A percentile compares a stretch with the other conserved stretches of the same genome.
phyloP scores from a whole-genome alignment of 1,140 invertebrate genomes.

The Zelostemma sp. region DNA sequence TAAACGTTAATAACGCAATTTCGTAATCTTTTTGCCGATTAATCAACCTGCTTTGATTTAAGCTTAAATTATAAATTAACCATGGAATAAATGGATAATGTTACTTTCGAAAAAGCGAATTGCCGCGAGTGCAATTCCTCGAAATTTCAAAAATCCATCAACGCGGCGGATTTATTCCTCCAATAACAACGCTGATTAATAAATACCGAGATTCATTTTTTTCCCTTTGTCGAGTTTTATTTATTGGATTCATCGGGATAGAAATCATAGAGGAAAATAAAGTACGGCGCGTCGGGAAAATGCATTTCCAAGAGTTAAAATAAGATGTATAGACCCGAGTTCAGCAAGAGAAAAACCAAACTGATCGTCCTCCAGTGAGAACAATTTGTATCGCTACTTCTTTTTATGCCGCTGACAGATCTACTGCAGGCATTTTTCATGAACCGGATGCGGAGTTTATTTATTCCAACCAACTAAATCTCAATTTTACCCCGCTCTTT shows the following conservation, averaged over 20 bases:
- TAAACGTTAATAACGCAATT: too few species aligned
- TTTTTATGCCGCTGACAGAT: slow-evolving; percentile 48
- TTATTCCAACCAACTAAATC: slow-evolving; percentile 45
- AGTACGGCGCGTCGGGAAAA: slow-evolving; percentile 35
- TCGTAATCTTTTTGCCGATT: too few species aligned
- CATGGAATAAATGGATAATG: too few species aligned
- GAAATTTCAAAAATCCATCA: neutral
- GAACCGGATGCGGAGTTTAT: slow-evolving; percentile 45
- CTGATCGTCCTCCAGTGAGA: slow-evolving; percentile 45
- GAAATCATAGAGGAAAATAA: slow-evolving; percentile 45
- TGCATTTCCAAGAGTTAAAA: slow-evolving; percentile 30
- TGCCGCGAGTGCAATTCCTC: too few species aligned
- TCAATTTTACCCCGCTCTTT: slow-evolving; percentile 26
- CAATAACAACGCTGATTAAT: neutral
- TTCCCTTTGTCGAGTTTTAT: slow-evolving; percentile 31
- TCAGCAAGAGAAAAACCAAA: slow-evolving; percentile 34
- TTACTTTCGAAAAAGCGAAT: too few species aligned
- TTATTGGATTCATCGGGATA: slow-evolving; percentile 34
- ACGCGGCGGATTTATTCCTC: neutral
- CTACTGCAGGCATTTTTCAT: slow-evolving; percentile 48
- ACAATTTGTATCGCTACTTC: slow-evolving; percentile 46
- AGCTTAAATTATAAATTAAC: too few species aligned
- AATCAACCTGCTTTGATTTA: too few species aligned
- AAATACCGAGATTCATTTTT: slow-evolving; percentile 16
- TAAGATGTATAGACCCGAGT: slow-evolving; percentile 43